Evolutionary conservation across 2,797 vertebrate species (phyloP), one percentile per base, ranked within the genome.

Genomic region (Hypotaenidia philippensis): DNA sequence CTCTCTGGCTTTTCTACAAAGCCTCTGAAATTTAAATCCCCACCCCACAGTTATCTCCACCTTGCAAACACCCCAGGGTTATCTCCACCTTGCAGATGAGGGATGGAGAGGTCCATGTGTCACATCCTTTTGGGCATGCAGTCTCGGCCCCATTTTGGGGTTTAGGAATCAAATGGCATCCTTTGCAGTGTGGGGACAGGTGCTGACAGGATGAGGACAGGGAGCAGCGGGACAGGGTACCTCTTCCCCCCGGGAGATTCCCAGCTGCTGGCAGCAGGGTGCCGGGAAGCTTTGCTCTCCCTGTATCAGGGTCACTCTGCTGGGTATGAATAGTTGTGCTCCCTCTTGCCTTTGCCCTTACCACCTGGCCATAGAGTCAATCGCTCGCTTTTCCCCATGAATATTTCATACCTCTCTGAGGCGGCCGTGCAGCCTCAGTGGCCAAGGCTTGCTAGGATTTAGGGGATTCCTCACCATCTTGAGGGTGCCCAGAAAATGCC

Each of bases 201-300:
- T 0, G 0, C 13, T 23, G 4, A 18, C 0, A 49, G 75, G 6
- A 38, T 23, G 52, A 52, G n/a, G 53, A 9, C 1, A 9, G 71
- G 41, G 49, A 10, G 40, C 15, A 29, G 34, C 0, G 1, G 13
- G 47, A 1, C 4, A 40, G 41, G 56, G 1, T 4, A 26, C 29
- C 40, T 40, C 41, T 19, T 8, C 15, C 11, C 8, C 14, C 15
- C 0, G 0, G 2, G 10, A 1, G 9, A 6, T 26, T 52, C 29
- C n/a, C 75, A 16, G 50, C 11, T 0, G 1, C 68, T 6, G 10
- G 53, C 45, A 38, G 53, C 3, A 25, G 47, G 27, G 3, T 25
- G 27, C 64, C 19, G 47, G 23, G 11, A 47, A 25, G 45, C 4
- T 82, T 38, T 71, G 66, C 52, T 49, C 22, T 55, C 47, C 31